A percentile compares a stretch with the other conserved stretches of the same genome.
Conservation (phyloP, 2,888 invertebrate species). For the Callimorpha dominula region DNA sequence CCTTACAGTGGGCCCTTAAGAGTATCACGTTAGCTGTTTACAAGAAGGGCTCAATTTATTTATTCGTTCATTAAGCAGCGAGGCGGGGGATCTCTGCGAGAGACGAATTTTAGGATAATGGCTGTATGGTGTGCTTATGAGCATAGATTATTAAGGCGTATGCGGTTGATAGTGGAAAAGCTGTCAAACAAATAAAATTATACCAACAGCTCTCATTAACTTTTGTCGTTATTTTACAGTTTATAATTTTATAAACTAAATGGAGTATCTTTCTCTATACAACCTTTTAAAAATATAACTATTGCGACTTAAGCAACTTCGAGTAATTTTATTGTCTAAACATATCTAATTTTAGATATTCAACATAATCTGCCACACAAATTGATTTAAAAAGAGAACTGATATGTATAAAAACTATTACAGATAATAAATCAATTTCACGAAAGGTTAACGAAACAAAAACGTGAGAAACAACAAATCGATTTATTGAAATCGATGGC, state of each 20-base stretch:
- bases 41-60: slow-evolving; percentile 85
- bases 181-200: slow-evolving; percentile 49
- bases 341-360: slow-evolving; percentile 25
- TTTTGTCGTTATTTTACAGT: slow-evolving; percentile 38
- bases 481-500: slow-evolving; percentile 69
- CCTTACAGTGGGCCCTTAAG: slow-evolving; percentile 80
- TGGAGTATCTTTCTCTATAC: background rate
- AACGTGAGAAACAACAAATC: slow-evolving; percentile 82
- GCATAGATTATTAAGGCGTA: slow-evolving; percentile 56
- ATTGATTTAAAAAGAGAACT: slow-evolving; percentile 51
- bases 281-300: slow-evolving; percentile 12
- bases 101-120: slow-evolving; percentile 85
- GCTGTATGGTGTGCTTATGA: slow-evolving; percentile 63
- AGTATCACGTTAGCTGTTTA: slow-evolving; percentile 77
- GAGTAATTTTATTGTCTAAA: slow-evolving; percentile 3
- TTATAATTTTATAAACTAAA: slow-evolving; percentile 20
- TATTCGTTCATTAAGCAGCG: slow-evolving; percentile 83
- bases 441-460: slow-evolving; percentile 78
- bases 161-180: slow-evolving; percentile 49
- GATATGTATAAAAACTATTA: slow-evolving; percentile 63
- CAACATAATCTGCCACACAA: slow-evolving; percentile 37
- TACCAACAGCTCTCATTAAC: slow-evolving; percentile 40
- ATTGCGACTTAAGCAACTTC: slow-evolving; percentile 4
- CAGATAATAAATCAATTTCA: slow-evolving; percentile 76
- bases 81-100: slow-evolving; percentile 78